Evolutionary conservation across 2,113 vertebrate species (phyloP).

Genomic region (Toxotes chatareus): DNA sequence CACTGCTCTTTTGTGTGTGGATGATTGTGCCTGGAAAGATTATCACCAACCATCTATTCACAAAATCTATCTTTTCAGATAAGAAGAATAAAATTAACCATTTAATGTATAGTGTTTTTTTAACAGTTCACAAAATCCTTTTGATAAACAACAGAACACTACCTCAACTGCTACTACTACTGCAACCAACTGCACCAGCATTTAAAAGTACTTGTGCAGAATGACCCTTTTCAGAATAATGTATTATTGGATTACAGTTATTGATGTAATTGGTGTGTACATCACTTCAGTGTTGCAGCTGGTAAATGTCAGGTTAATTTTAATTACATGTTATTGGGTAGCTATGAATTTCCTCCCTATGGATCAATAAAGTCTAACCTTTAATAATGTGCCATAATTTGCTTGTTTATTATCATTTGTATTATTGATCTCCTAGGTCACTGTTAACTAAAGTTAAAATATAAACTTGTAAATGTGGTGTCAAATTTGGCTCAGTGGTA

Average conservation of each 20-base stretch:
- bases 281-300: slow-evolving; percentile 3
- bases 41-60: slow-evolving; percentile 37
- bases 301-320: slow-evolving; percentile 3
- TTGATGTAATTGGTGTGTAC: not conserved
- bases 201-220: not conserved
- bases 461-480: not conserved
- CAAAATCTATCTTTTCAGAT: slow-evolving; percentile 30
- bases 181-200: not conserved
- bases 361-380: not conserved
- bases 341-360: not conserved
- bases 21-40: slow-evolving; percentile 47
- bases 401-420: not conserved
- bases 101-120: not conserved
- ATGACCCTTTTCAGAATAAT: not conserved
- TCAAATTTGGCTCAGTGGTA: too few relatives aligned
- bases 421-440: not conserved
- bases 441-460: not conserved
- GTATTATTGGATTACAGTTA: not conserved
- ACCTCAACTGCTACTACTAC: not conserved
- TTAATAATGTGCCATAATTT: not conserved
- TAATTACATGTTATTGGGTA: not conserved
- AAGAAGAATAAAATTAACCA: slow-evolving; percentile 13
- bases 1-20: slow-evolving; percentile 43
- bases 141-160: not conserved
- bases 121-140: not conserved